Percentiles rank a stretch among this genome's conserved stretches.
Evolutionary conservation across 2,113 vertebrate species (phyloP).

Genomic region (Ammodytes marinus): DNA sequence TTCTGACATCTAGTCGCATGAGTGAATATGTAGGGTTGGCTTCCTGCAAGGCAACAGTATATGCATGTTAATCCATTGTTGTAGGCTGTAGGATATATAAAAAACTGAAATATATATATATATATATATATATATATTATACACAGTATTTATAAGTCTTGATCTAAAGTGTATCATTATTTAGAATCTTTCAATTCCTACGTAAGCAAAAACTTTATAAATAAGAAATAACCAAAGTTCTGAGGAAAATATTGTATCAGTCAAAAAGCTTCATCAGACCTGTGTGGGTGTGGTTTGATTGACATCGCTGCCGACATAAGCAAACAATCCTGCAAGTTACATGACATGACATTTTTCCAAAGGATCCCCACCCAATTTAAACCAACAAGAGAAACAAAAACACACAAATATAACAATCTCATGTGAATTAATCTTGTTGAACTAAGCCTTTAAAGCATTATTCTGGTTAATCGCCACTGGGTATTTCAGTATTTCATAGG

Average conservation of each 20-base stretch:
- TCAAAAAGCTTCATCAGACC: neutral
- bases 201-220: neutral
- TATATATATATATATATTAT: neutral
- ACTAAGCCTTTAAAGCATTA: neutral
- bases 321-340: neutral
- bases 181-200: neutral
- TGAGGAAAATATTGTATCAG: neutral
- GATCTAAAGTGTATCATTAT: neutral
- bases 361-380: neutral
- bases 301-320: neutral
- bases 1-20: constrained; percentile 28
- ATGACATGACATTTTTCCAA: neutral
- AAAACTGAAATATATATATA: neutral
- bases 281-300: neutral
- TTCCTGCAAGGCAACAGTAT: neutral
- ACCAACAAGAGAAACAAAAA: neutral
- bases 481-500: neutral
- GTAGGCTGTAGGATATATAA: no score
- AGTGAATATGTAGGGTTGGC: neutral
- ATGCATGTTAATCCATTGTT: constrained; percentile 7
- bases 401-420: neutral
- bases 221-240: neutral
- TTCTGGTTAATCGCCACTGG: neutral
- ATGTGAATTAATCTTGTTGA: neutral
- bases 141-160: neutral